phyloP scores from a whole-genome alignment of 2,113 vertebrate species.

The Tauraco erythrolophus region DNA sequence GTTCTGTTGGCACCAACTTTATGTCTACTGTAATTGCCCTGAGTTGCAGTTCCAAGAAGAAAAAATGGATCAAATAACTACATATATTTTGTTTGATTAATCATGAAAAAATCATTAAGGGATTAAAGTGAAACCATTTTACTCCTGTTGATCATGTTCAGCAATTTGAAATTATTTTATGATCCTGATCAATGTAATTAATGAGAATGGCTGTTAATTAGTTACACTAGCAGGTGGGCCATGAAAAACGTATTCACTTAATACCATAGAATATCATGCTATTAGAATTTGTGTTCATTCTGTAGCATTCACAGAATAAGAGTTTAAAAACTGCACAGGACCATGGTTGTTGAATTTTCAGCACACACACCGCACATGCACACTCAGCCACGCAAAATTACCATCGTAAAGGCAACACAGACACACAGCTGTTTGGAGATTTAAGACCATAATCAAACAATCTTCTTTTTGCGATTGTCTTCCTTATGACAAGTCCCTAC shows the following conservation, averaged over 20 bases:
- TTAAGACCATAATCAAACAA: neutral
- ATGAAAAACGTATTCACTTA: constrained; percentile 71
- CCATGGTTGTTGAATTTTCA: neutral
- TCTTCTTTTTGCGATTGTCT: neutral
- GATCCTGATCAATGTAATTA: constrained; percentile 85
- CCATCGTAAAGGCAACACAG: neutral
- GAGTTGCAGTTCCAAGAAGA: constrained; percentile 64
- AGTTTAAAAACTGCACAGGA: neutral
- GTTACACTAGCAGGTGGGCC: constrained; percentile 80
- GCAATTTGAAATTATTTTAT: constrained; percentile 81
- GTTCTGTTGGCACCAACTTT: constrained; percentile 75
- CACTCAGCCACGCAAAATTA: neutral
- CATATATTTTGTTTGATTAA: constrained; percentile 81
- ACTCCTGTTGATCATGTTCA: constrained; percentile 78
- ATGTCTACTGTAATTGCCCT: constrained; percentile 72
- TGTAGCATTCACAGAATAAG: neutral
- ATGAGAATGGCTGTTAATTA: constrained; percentile 82
- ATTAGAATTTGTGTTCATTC: constrained; percentile 28
- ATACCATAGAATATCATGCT: constrained; percentile 36
- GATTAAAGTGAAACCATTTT: constrained; percentile 79
- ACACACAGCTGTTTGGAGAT: neutral
- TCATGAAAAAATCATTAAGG: constrained; percentile 80
- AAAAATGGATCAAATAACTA: constrained; percentile 74
- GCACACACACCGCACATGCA: neutral
- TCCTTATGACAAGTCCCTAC: neutral